Percentiles rank a stretch among this genome's conserved stretches.
Conservation (phyloP, 2,888 invertebrate species). For the Boloria selene region DNA sequence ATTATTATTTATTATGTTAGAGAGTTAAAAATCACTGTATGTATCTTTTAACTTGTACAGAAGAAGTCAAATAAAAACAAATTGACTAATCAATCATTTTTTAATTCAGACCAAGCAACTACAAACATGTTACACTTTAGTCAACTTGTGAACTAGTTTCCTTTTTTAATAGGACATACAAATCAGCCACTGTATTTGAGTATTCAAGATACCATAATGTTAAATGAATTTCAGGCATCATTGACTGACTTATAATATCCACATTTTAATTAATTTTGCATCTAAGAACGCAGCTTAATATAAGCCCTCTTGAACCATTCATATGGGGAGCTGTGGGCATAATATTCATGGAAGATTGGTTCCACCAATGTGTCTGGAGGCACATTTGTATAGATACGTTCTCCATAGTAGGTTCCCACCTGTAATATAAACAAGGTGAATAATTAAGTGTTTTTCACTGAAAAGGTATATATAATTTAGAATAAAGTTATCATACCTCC, state of each 20-base stretch:
- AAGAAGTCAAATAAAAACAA: background rate
- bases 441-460: too few species aligned
- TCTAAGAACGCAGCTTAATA: conserved; percentile 81
- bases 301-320: conserved; percentile 78
- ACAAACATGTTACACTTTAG: conserved; percentile 19
- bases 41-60: too few species aligned
- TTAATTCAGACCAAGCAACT: conserved; percentile 31
- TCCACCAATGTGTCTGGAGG: conserved; percentile 84
- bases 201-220: background rate
- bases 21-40: too few species aligned
- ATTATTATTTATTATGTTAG: too few species aligned
- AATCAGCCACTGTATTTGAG: conserved; percentile 5
- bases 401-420: conserved; percentile 93
- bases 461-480: too few species aligned
- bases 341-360: conserved; percentile 87
- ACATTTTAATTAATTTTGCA: conserved; percentile 24
- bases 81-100: conserved; percentile 15
- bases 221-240: background rate
- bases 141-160: conserved; percentile 9
- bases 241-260: conserved; percentile 25
- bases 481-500: conserved; percentile 78
- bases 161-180: conserved; percentile 4
- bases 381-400: conserved; percentile 88
- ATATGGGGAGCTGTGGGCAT: conserved; percentile 83
- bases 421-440: conserved; percentile 35